Evolutionary conservation across 1,140 invertebrate genomes (phyloP).

Genomic region (Spodoptera frugiperda): DNA sequence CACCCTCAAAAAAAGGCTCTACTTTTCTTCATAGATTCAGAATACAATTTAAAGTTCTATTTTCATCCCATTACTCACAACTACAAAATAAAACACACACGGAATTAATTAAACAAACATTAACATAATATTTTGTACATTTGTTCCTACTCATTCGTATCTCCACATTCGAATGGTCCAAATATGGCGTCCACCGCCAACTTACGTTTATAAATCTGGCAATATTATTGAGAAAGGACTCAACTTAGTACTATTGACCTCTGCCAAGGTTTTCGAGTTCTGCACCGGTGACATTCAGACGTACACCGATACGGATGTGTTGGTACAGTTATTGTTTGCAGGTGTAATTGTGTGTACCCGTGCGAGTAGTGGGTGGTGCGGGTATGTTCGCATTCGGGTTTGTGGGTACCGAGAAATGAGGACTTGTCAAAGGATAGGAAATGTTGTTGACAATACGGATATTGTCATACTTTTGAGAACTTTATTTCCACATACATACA

Average conservation of each 20-base stretch:
- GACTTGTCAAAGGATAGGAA: no score
- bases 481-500: no score
- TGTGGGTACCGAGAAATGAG: no score
- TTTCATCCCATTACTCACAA: no score
- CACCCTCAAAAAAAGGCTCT: no score
- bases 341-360: neutral
- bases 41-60: no score
- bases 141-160: neutral
- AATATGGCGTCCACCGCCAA: constrained; percentile 11
- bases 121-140: no score
- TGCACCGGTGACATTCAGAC: constrained; percentile 67
- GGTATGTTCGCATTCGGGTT: neutral
- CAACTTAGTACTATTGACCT: constrained; percentile 64
- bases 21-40: no score
- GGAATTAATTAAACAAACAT: neutral
- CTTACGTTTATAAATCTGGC: constrained; percentile 25
- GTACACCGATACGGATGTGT: constrained; percentile 71
- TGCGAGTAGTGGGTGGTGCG: neutral
- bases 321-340: constrained; percentile 35
- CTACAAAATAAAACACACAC: neutral
- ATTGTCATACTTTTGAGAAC: no score
- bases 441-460: no score
- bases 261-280: constrained; percentile 69
- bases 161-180: neutral
- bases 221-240: constrained; percentile 64